A percentile compares a stretch with the other conserved stretches of the same genome.
Evolutionary conservation across 2,797 vertebrate species (phyloP).

Genomic region (Mionectes olivaceus): DNA sequence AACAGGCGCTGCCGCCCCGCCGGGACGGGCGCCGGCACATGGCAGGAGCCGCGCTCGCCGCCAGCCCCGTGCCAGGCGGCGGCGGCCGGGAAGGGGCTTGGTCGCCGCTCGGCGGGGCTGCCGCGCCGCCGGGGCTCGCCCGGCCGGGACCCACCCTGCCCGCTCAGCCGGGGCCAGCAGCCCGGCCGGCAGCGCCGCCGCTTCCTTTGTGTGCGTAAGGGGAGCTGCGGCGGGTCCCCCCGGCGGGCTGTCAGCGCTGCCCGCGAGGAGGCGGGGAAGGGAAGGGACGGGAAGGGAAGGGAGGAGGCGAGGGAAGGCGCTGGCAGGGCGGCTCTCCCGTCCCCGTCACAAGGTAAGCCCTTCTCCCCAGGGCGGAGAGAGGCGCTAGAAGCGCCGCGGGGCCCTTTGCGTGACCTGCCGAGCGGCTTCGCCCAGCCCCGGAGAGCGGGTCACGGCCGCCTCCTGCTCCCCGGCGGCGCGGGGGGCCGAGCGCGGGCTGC

Average conservation of each 20-base stretch:
- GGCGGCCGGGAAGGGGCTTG: background rate
- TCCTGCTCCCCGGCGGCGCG: constrained; percentile 9
- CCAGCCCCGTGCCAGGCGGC: background rate
- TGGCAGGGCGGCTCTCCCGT: constrained; percentile 38
- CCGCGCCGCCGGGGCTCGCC: background rate
- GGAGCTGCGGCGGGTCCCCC: constrained; percentile 25
- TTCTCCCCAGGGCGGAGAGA: background rate
- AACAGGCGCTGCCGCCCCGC: constrained; percentile 21
- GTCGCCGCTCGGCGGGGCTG: background rate
- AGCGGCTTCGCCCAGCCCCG: background rate
- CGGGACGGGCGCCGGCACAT: background rate
- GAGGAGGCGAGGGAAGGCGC: constrained; percentile 50
- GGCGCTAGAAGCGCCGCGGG: background rate
- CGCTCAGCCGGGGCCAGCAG: background rate
- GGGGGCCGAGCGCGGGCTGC: constrained; percentile 35
- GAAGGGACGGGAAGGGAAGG: constrained; percentile 7
- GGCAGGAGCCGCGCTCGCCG: background rate
- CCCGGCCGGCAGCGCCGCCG: constrained; percentile 34
- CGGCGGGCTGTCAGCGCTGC: constrained; percentile 55
- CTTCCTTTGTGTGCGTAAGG: constrained; percentile 78
- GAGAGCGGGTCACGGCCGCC: constrained; percentile 38
- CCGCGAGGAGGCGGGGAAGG: constrained; percentile 51
- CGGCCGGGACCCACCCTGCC: background rate
- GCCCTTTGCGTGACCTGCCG: background rate
- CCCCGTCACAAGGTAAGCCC: constrained; percentile 33